These are phyloP conservation scores for Tetragnatha versicolor DNA, from an alignment of 1,140 invertebrate genomes.

Conservation along the genomic window DNA sequence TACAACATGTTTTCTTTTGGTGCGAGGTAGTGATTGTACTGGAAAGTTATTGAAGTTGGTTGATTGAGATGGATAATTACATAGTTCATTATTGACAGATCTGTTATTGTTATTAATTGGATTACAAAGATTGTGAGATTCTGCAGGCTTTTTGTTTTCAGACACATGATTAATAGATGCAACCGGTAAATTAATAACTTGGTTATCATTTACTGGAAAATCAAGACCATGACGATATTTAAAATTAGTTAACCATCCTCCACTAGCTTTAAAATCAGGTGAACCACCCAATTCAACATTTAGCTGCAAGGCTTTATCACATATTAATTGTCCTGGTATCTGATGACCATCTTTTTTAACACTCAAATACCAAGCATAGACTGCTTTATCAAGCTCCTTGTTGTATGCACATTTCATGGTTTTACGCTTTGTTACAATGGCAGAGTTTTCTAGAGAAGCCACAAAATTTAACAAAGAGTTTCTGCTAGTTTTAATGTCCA, in stretches of 20 bases:
- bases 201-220: not conserved
- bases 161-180: too few relatives aligned
- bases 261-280: conserved; percentile 31
- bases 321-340: conserved; percentile 17
- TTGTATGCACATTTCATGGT: conserved; percentile 34
- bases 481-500: conserved; percentile 23
- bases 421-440: conserved; percentile 2
- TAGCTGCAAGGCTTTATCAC: conserved; percentile 39
- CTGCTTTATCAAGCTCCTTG: conserved; percentile 22
- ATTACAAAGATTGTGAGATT: not conserved
- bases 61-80: too few relatives aligned
- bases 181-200: too few relatives aligned
- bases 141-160: not conserved
- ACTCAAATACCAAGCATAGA: conserved; percentile 13
- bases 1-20: conserved; percentile 8
- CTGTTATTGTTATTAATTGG: too few relatives aligned
- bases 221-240: conserved; percentile 12
- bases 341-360: not conserved
- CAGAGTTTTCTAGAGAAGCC: not conserved
- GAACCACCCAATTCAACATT: not conserved
- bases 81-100: too few relatives aligned
- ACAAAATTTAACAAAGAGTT: conserved; percentile 18
- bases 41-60: too few relatives aligned
- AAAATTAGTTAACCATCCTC: conserved; percentile 41
- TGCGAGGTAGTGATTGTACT: not conserved